Conservation (phyloP, 2,797 vertebrate genomes). For the Pristis pectinata region DNA sequence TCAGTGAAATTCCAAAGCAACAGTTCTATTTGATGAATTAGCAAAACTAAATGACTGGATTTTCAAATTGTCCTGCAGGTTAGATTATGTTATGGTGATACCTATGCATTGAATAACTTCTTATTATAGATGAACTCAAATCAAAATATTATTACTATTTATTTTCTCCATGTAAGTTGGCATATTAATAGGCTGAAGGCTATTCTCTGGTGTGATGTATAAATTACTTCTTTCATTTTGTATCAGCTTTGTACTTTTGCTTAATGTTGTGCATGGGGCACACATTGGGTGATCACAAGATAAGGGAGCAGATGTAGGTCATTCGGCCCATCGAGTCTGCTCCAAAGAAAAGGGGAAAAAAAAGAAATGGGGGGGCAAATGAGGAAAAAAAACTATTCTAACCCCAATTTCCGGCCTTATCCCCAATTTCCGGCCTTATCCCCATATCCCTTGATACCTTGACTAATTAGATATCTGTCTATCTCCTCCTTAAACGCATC, state of each 20-base stretch:
- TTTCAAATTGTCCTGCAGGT: background rate
- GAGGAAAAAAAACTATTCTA: too few relatives aligned
- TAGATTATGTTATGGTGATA: background rate
- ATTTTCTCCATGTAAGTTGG: background rate
- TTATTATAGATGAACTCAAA: background rate
- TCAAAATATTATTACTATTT: background rate
- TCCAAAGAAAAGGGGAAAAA: too few relatives aligned
- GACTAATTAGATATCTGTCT: too few relatives aligned
- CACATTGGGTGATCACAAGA: background rate
- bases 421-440: too few relatives aligned
- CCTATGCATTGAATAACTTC: background rate
- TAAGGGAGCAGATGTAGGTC: too few relatives aligned
- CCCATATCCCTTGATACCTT: too few relatives aligned
- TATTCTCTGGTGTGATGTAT: background rate
- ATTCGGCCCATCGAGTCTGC: too few relatives aligned
- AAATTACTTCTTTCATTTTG: background rate
- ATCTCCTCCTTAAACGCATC: too few relatives aligned
- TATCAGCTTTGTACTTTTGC: background rate
- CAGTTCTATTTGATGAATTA: too few relatives aligned
- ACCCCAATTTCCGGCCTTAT: too few relatives aligned
- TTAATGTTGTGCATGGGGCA: background rate
- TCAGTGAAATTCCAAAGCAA: too few relatives aligned
- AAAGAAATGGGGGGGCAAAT: too few relatives aligned
- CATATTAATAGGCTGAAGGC: background rate
- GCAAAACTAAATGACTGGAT: background rate